Evolutionary conservation across 2,113 vertebrate genomes (phyloP).

Genomic region (Bettongia penicillata): DNA sequence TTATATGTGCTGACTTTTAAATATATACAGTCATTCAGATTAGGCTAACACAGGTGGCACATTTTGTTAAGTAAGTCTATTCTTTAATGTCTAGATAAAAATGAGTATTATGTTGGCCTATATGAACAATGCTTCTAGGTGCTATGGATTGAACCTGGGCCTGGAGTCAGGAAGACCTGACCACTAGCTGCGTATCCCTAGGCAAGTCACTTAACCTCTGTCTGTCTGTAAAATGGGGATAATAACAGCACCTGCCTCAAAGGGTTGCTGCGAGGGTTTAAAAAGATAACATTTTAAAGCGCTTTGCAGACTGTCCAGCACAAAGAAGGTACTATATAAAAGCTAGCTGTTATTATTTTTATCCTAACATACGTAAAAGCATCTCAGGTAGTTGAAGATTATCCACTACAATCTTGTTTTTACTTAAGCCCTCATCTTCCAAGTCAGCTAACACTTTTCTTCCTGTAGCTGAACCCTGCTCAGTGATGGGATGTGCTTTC

Average conservation of each 20-base stretch:
- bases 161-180: not conserved
- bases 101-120: not conserved
- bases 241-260: not conserved
- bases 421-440: not conserved
- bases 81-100: not conserved
- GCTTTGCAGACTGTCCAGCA: not conserved
- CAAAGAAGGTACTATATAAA: not conserved
- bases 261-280: not conserved
- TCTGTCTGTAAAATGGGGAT: not conserved
- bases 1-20: not conserved
- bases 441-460: not conserved
- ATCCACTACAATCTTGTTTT: not conserved
- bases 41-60: not conserved
- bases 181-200: not conserved
- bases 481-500: not conserved
- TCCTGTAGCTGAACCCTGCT: too few species aligned
- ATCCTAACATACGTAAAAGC: not conserved
- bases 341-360: not conserved
- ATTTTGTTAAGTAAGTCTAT: too few species aligned
- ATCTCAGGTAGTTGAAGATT: not conserved
- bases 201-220: not conserved
- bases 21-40: not conserved
- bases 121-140: not conserved
- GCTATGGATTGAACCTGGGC: not conserved
- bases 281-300: not conserved